Percentiles rank a stretch among this genome's conserved stretches.
phyloP scores from a whole-genome alignment of 2,113 vertebrate genomes.

The Amblyornis subalaris region DNA sequence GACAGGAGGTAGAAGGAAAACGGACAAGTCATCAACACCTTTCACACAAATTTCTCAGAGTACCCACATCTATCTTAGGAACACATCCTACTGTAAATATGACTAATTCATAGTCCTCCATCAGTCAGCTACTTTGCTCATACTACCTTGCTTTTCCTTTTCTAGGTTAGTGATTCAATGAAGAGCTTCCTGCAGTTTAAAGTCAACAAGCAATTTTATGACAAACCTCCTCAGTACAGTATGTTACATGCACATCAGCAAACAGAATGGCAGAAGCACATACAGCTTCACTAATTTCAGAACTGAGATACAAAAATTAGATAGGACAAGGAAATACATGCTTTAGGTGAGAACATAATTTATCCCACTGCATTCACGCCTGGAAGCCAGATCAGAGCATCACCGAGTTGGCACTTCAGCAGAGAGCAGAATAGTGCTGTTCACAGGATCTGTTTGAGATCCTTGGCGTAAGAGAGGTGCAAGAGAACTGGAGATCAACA shows the following conservation, averaged over 20 bases:
- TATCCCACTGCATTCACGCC: background rate
- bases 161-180: background rate
- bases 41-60: slow-evolving; percentile 10
- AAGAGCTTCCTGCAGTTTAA: slow-evolving; percentile 5
- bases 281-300: background rate
- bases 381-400: background rate
- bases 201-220: background rate
- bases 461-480: background rate
- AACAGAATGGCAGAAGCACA: background rate
- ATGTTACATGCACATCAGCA: background rate
- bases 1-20: background rate
- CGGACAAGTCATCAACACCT: background rate
- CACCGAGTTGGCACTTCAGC: background rate
- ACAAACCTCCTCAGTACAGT: background rate
- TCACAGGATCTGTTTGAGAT: background rate
- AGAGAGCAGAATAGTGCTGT: background rate
- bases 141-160: background rate
- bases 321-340: background rate
- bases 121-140: slow-evolving; percentile 23
- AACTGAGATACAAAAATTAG: background rate
- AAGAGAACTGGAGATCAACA: background rate
- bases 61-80: background rate
- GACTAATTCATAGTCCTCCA: slow-evolving; percentile 26
- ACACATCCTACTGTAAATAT: slow-evolving; percentile 33
- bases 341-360: background rate